Percentiles rank a stretch among this genome's conserved stretches.
Evolutionary conservation across 2,797 vertebrate species (phyloP).

Genomic region (Dendrocincla tyrannina): DNA sequence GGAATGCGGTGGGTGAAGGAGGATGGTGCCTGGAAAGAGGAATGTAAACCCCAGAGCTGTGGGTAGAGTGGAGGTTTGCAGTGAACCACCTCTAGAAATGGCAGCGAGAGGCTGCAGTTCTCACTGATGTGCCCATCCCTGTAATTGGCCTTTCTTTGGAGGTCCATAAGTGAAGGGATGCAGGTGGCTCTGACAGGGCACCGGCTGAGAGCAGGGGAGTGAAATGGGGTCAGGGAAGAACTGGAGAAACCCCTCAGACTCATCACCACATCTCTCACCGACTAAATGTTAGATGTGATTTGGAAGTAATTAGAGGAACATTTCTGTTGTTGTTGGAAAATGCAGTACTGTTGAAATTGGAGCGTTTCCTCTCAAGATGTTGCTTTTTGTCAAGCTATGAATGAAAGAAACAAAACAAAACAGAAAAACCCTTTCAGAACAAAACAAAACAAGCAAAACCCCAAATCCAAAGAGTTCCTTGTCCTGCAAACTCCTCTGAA

Average conservation of each 20-base stretch:
- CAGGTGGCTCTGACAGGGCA: neutral
- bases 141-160: neutral
- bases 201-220: neutral
- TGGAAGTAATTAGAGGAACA: constrained; percentile 33
- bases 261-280: neutral
- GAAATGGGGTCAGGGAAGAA: neutral
- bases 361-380: constrained; percentile 59
- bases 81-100: neutral
- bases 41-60: neutral
- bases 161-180: neutral
- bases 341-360: neutral
- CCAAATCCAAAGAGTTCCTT: neutral
- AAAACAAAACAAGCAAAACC: constrained; percentile 15
- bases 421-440: neutral
- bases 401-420: constrained; percentile 9
- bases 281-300: neutral
- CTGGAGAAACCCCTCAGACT: neutral
- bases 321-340: constrained; percentile 54
- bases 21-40: neutral
- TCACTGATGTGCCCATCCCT: neutral
- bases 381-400: constrained; percentile 45
- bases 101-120: neutral
- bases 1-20: neutral
- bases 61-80: neutral
- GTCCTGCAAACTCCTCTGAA: neutral